Evolutionary conservation across 2,113 vertebrate genomes (phyloP), one percentile per base, ranked within the genome.

Genomic region (Canis aureus): DNA sequence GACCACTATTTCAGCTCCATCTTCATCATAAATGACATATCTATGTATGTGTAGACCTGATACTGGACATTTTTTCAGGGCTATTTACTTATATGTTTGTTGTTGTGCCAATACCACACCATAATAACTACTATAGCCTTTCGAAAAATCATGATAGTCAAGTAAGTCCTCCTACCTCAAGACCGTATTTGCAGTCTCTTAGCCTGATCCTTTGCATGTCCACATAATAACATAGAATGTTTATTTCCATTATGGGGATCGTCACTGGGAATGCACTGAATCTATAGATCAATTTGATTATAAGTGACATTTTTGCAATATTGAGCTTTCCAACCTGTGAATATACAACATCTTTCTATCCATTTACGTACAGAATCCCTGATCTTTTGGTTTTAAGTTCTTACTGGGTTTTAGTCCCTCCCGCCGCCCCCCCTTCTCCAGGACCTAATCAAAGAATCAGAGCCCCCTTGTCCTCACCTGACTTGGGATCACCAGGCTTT

Each of bases 401-500:
- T 71, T 73, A 11, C 66, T 88, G 4, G 25, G 20, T 84, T 94
- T 93, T 69, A 82, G 66, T 60, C 62, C 71, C 25, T 91, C 69
- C 88, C 29, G 38, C 69, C 1, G 84, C 29, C 38, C 69, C 1
- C 59, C 67, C 43, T 90, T 91, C 49, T 76, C 38, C 43, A 62
- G 19, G 43, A 85, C 20, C 27, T 69, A 92, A 92, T 29, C 67
- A 9, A 91, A 84, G 27, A 22, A 82, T 51, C 16, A 35, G n/a
- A 35, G 27, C 16, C 78, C 85, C 32, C 91, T 97, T 35, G 55
- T 91, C 71, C 97, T 98, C 94, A 98, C 98, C 98, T 98, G 98
- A 92, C 90, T 96, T 97, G 85, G 96, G 87, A 11, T 96, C 97
- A 91, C 97, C 97, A 90, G 97, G 97, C 49, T 98, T 97, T 92